A percentile compares a stretch with the other conserved stretches of the same genome.
These are phyloP conservation scores for Apis florea DNA, from an alignment of 1,140 invertebrate genomes.

Conservation along the genomic window DNA sequence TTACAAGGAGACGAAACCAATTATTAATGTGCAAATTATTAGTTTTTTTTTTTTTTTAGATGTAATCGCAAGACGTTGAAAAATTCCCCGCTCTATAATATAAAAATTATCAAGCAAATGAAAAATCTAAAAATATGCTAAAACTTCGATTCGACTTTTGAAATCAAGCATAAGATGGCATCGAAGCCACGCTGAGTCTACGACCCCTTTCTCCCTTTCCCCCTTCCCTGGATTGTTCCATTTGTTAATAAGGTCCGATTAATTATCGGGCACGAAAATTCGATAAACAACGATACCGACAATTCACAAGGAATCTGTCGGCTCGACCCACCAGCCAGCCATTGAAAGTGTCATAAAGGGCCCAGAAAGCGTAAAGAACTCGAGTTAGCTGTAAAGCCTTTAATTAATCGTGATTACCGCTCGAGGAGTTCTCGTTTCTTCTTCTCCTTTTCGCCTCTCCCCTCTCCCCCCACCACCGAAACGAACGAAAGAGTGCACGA, in stretches of 20 bases:
- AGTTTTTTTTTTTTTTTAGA: no score
- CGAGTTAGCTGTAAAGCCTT: constrained; percentile 45
- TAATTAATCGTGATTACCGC: constrained; percentile 50
- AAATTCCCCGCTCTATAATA: no score
- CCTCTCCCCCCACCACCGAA: no score
- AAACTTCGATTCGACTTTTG: no score
- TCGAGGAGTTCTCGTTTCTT: constrained; percentile 45
- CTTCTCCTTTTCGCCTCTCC: background rate
- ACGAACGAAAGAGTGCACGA: constrained; percentile 27
- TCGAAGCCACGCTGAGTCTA: no score
- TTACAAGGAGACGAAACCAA: no score
- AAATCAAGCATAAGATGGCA: no score
- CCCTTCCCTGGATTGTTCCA: constrained; percentile 11
- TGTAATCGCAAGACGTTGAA: no score
- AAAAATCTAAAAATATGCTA: no score
- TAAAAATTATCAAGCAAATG: no score
- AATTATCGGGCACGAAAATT: constrained; percentile 40
- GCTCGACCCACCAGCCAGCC: background rate
- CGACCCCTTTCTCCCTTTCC: no score
- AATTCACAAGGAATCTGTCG: constrained; percentile 18
- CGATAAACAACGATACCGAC: constrained; percentile 41
- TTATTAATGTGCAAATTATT: no score
- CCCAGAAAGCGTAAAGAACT: constrained; percentile 35
- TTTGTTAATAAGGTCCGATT: constrained; percentile 21
- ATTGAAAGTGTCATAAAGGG: constrained; percentile 48